These are phyloP conservation scores for Pelochelys cantorii DNA, from an alignment of 2,797 vertebrate genomes.

Conservation along the genomic window DNA sequence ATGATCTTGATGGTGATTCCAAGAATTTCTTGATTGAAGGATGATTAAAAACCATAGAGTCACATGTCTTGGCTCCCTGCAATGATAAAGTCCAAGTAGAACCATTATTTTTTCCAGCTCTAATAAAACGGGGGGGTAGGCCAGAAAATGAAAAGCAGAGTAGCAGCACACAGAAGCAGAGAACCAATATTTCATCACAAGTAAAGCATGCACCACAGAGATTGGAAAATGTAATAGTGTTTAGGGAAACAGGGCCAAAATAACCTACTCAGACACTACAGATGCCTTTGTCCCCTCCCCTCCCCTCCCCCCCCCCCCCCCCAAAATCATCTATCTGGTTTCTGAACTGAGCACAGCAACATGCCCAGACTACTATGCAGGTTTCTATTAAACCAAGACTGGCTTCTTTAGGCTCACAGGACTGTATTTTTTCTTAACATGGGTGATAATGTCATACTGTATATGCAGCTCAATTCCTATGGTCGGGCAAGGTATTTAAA, in stretches of 20 bases:
- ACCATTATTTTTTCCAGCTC: not conserved
- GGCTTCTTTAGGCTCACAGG: not conserved
- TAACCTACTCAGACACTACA: not conserved
- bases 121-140: not conserved
- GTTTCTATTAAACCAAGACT: not conserved
- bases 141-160: not conserved
- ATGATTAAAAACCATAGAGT: slow-evolving; percentile 93
- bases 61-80: slow-evolving; percentile 87
- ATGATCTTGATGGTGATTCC: slow-evolving; percentile 95
- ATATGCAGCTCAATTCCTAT: accelerated
- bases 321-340: not conserved
- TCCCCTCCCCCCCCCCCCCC: no score
- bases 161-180: not conserved
- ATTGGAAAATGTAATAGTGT: not conserved
- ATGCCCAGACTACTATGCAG: not conserved
- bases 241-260: not conserved
- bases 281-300: no score
- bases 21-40: slow-evolving; percentile 96
- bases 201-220: not conserved
- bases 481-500: not conserved
- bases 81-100: slow-evolving; percentile 56
- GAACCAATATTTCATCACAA: slow-evolving; percentile 43
- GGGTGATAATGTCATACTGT: not conserved
- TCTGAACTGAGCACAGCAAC: slow-evolving; percentile 1
- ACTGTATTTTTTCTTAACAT: not conserved